Conservation (phyloP, 2,113 vertebrate genomes). For the Neoarius graeffei region DNA sequence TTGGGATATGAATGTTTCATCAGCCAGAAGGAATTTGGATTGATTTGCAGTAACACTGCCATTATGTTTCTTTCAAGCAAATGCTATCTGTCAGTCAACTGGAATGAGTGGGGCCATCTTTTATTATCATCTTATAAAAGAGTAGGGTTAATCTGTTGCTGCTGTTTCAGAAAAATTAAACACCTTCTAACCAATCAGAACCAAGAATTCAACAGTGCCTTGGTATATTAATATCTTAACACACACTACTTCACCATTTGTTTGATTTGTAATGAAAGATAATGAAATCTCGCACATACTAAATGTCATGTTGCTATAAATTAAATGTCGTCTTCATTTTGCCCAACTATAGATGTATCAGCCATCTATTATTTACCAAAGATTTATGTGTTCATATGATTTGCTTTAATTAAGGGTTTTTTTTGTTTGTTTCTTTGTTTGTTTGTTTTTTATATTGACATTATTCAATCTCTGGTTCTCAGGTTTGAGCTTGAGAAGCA, state of each 20-base stretch:
- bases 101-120: neutral
- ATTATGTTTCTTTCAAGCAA: neutral
- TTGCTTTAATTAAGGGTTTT: conserved; percentile 53
- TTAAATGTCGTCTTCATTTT: neutral
- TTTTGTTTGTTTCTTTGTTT: too few species aligned
- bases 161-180: neutral
- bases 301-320: neutral
- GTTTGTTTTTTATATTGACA: conserved; percentile 49
- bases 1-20: neutral
- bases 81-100: neutral
- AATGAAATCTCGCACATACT: neutral
- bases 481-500: neutral
- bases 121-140: neutral
- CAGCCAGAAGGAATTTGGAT: neutral
- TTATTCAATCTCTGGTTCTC: conserved; percentile 11
- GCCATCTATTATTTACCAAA: conserved; percentile 58
- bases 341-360: conserved; percentile 49
- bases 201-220: neutral
- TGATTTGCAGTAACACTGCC: neutral
- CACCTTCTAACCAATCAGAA: neutral
- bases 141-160: neutral
- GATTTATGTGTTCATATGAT: conserved; percentile 61
- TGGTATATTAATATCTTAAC: neutral
- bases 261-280: neutral
- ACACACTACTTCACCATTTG: neutral